Evolutionary conservation across 2,888 invertebrate genomes (phyloP).

Genomic region (Nowickia ferox): DNA sequence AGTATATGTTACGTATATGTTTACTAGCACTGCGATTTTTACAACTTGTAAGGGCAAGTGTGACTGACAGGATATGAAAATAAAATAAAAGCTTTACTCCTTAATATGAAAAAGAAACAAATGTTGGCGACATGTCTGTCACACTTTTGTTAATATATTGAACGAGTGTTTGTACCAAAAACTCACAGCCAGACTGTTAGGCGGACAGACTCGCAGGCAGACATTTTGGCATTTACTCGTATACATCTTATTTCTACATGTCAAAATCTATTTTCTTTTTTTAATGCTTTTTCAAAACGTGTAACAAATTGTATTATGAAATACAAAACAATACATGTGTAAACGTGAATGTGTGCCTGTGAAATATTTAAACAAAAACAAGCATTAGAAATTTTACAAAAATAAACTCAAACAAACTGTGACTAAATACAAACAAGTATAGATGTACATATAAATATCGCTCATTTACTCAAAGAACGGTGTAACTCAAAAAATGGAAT

Average conservation of each 20-base stretch:
- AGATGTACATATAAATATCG: too few relatives aligned
- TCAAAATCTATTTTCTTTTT: constrained; percentile 36
- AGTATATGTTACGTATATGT: too few relatives aligned
- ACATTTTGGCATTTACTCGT: constrained; percentile 62
- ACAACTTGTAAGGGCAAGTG: not conserved
- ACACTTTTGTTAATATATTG: constrained; percentile 25
- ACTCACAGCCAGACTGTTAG: constrained; percentile 10
- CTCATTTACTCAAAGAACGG: too few relatives aligned
- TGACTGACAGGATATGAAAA: constrained; percentile 49
- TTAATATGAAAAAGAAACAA: constrained; percentile 41
- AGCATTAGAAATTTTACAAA: constrained; percentile 12
- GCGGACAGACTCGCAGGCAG: constrained; percentile 15
- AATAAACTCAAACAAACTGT: constrained; percentile 1
- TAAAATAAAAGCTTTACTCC: constrained; percentile 30
- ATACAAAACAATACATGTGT: not conserved
- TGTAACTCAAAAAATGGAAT: too few relatives aligned
- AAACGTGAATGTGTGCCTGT: not conserved
- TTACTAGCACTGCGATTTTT: not conserved
- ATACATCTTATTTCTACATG: not conserved
- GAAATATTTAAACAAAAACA: constrained; percentile 26
- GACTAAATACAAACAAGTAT: not conserved
- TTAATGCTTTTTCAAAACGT: constrained; percentile 20
- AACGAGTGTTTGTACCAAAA: not conserved
- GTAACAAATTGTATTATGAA: constrained; percentile 48
- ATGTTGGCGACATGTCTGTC: constrained; percentile 56